Evolutionary conservation across 2,888 invertebrate genomes (phyloP), one percentile per base, ranked within the genome.

Genomic region (Caenorhabditis sp.): DNA sequence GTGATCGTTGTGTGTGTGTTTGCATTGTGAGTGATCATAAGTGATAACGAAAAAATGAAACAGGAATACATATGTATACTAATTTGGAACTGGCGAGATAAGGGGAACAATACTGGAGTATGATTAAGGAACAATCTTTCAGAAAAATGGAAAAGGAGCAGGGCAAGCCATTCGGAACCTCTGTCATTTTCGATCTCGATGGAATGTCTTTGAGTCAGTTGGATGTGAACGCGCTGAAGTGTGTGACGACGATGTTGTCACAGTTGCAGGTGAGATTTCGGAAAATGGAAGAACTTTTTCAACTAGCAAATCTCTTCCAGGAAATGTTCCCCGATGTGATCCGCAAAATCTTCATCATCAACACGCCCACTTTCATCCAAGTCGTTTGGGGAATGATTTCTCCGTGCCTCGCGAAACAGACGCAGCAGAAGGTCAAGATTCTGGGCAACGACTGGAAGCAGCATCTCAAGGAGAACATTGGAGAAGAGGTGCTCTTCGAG

Each of bases 251-350:
- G 2, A 89, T 90, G 89, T 66, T 90, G 35, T 69, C 87, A 19
- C 89, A 89, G 54, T 63, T 90, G 5, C 90, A 90, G 73, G 88
- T 86, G 41, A 38, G 8, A 38, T 38, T 38, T 38, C n/a, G n/a
- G n/a, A n/a, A n/a, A n/a, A n/a, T n/a, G n/a, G n/a, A n/a, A n/a
- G n/a, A n/a, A n/a, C n/a, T n/a, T n/a, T n/a, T n/a, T n/a, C n/a
- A n/a, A n/a, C n/a, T n/a, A n/a, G n/a, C n/a, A n/a, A n/a, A n/a
- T n/a, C 35, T 70, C 14, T 76, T 86, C 41, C 70, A 88, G 87
- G 90, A 90, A 47, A 82, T 91, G 72, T 91, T 91, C 77, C 90
- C 91, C 5, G 91, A 91, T 59, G 90, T 91, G 2, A 84, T 91
- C 44, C 83, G 90, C 0, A 88, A 89, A 54, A 86, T 90, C 26